Percentiles rank a stretch among this genome's conserved stretches.
phyloP scores from a whole-genome alignment of 2,888 invertebrate genomes.

The Melinaea marsaeus region DNA sequence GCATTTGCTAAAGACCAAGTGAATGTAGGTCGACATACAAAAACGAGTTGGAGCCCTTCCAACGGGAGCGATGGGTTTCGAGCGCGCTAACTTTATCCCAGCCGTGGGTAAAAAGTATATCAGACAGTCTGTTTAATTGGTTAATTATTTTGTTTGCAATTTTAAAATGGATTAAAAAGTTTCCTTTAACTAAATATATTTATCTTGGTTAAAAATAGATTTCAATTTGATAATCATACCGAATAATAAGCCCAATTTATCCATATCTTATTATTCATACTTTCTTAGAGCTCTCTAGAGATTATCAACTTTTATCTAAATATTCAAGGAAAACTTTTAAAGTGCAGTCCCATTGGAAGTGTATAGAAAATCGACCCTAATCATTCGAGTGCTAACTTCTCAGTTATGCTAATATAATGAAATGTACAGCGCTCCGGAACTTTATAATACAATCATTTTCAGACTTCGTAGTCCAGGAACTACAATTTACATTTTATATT shows the following conservation, averaged over 20 bases:
- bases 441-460: conserved; percentile 53
- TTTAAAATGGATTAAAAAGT: not conserved
- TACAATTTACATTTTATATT: conserved; percentile 11
- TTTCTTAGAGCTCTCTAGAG: no score
- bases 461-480: conserved; percentile 8
- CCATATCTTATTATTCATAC: no score
- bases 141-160: conserved; percentile 10
- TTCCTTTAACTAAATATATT: no score
- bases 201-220: no score
- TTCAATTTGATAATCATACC: no score
- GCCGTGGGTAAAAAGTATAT: conserved; percentile 4
- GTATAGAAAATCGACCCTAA: conserved; percentile 14
- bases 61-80: conserved; percentile 22
- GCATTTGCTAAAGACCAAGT: conserved; percentile 27
- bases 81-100: conserved; percentile 19
- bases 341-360: conserved; percentile 5
- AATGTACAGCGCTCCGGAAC: conserved; percentile 44
- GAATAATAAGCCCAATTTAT: no score
- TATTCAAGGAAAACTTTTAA: conserved; percentile 2
- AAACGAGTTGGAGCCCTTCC: conserved; percentile 35
- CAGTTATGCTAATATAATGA: conserved; percentile 56
- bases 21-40: conserved; percentile 41
- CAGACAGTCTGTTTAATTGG: conserved; percentile 14
- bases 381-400: conserved; percentile 44
- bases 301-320: not conserved